A percentile compares a stretch with the other conserved stretches of the same genome.
phyloP scores from a whole-genome alignment of 1,140 invertebrate genomes.

The Oreohelix idahoensis region DNA sequence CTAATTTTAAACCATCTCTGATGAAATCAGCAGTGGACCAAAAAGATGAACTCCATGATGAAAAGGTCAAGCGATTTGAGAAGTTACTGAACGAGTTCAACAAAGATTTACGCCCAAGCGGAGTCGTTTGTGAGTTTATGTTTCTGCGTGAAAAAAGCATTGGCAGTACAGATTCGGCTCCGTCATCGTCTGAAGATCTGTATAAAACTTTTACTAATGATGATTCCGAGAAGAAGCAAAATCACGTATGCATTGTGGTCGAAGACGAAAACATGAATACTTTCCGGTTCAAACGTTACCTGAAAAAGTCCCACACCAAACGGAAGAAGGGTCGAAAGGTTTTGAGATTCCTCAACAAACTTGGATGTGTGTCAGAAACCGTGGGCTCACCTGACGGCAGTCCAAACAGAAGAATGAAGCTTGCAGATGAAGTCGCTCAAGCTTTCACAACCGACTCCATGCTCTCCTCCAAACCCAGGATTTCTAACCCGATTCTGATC shows the following conservation, averaged over 20 bases:
- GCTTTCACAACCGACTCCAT: neutral
- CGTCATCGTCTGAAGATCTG: slow-evolving; percentile 3
- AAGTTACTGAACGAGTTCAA: slow-evolving; percentile 13
- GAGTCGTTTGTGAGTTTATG: neutral
- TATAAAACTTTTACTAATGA: slow-evolving; percentile 42
- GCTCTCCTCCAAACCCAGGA: neutral
- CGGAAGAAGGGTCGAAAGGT: slow-evolving; percentile 29
- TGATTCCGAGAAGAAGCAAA: slow-evolving; percentile 40
- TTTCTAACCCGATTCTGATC: neutral
- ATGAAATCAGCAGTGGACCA: neutral
- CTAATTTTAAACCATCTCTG: neutral
- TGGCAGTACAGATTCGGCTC: neutral
- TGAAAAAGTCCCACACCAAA: slow-evolving; percentile 41
- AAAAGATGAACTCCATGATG: no score
- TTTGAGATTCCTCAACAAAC: slow-evolving; percentile 26
- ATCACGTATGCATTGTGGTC: slow-evolving; percentile 38
- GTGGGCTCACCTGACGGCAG: neutral
- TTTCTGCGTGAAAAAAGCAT: neutral
- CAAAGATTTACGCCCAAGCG: neutral
- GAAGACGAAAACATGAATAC: slow-evolving; percentile 36
- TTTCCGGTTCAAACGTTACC: slow-evolving; percentile 42
- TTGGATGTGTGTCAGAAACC: slow-evolving; percentile 35
- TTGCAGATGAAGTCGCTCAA: neutral
- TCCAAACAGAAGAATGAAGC: neutral
- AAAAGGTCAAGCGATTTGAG: slow-evolving; percentile 13